Base-by-base conservation (phyloP, 2,888 invertebrate species). In the Osedax fenrisi region DNA sequence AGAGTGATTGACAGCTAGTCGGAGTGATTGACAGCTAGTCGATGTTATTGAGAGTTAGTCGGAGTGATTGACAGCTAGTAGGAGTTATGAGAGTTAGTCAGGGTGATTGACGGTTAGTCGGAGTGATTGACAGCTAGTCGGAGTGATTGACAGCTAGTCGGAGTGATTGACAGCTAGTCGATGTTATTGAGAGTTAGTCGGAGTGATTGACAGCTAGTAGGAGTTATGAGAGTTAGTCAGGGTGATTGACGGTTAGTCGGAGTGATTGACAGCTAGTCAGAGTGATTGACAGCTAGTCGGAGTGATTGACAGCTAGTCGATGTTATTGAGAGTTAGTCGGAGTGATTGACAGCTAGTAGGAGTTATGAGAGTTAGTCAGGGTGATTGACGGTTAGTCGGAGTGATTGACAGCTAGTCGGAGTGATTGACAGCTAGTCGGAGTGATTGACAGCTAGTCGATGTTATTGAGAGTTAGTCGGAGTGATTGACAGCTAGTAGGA, bases 241-340 rank as follows among this genome's bases (percentile, higher is more conserved):
- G 22, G n/a, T 68, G 26, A 13, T 23, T 22, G 26, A 68, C 24
- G 13, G 10, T 3, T 22, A 23, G 26, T 68, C n/a, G 26, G 25
- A 24, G 17, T 41, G 41, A 41, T 41, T 41, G 41, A 41, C 10
- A 41, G 41, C 17, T 41, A 41, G 41, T 41, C 5, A 17, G 41
- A 10, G 17, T 41, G 41, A 41, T 41, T 41, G 41, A 41, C 10
- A 41, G 41, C 17, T 41, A 41, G 41, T 41, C 5, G 41, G 41
- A 10, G 17, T 41, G 41, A 41, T 41, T 41, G 41, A 41, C 2
- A 22, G 68, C 24, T 22, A 68, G 24, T 68, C 2, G 68, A 13
- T 68, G 25, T 85, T 68, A 82, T 85, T 59, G 83, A 84, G 75
- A 79, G 85, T 85, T 78, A 79, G 81, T 79, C 2, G n/a, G 27